phyloP scores from a whole-genome alignment of 2,797 vertebrate species.

The Coregonus suidteri region DNA sequence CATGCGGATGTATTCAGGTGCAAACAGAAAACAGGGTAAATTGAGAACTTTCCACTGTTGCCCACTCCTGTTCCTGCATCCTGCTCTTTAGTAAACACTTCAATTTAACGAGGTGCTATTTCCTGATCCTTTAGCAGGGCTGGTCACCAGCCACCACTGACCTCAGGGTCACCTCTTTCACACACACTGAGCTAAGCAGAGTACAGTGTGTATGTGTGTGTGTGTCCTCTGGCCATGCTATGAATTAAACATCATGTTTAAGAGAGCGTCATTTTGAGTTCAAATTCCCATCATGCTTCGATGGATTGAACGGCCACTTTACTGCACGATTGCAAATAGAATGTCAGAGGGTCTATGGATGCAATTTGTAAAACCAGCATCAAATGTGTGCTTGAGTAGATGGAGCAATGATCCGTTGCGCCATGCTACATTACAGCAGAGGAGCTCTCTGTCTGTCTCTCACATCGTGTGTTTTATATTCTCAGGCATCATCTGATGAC shows the following conservation, averaged over 20 bases:
- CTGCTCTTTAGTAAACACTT: slow-evolving; percentile 66
- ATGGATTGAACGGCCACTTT: slow-evolving; percentile 58
- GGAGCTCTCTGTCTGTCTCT: background rate
- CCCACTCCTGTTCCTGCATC: slow-evolving; percentile 41
- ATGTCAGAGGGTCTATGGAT: slow-evolving; percentile 59
- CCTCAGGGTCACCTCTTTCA: background rate
- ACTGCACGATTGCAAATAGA: slow-evolving; percentile 61
- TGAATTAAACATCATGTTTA: background rate
- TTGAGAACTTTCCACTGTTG: slow-evolving; percentile 40
- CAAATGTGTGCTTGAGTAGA: slow-evolving; percentile 58
- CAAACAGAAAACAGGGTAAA: background rate
- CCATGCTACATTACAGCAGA: slow-evolving; percentile 41
- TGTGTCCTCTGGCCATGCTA: background rate
- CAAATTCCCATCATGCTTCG: slow-evolving; percentile 53
- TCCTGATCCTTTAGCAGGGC: slow-evolving; percentile 49
- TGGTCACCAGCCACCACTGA: slow-evolving; percentile 1
- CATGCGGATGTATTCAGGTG: background rate
- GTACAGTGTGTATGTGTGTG: background rate
- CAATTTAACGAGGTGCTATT: slow-evolving; percentile 60
- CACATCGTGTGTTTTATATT: background rate
- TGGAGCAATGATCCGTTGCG: slow-evolving; percentile 68
- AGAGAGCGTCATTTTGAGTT: slow-evolving; percentile 32
- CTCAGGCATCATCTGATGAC: background rate
- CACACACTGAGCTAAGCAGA: background rate
- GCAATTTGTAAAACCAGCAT: slow-evolving; percentile 70